Evolutionary conservation across 2,888 invertebrate species (phyloP).

Genomic region (Drosophila pseudotalamancana): DNA sequence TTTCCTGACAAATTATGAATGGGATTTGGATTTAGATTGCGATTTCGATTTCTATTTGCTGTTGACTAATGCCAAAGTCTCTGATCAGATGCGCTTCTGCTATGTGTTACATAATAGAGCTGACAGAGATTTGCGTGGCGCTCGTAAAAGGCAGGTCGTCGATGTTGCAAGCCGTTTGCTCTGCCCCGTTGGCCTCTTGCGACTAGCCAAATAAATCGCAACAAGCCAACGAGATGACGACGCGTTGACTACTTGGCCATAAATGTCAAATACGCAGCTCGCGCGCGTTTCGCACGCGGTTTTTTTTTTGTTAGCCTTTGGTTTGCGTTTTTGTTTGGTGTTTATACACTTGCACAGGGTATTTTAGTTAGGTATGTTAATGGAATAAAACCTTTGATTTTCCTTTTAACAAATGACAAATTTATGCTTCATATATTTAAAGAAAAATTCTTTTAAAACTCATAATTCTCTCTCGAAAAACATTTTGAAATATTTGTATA

Average conservation of each 20-base stretch:
- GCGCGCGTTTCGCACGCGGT: conserved; percentile 43
- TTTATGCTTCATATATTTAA: too few species aligned
- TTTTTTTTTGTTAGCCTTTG: conserved; percentile 9
- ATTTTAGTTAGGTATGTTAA: neutral
- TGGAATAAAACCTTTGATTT: too few species aligned
- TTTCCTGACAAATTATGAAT: conserved; percentile 48
- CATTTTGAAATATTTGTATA: too few species aligned
- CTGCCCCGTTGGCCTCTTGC: neutral
- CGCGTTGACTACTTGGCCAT: conserved; percentile 48
- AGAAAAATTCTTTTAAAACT: too few species aligned
- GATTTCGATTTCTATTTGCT: neutral
- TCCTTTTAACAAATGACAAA: too few species aligned
- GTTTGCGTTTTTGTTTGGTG: conserved; percentile 27
- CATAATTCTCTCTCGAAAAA: too few species aligned
- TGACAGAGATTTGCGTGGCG: conserved; percentile 16
- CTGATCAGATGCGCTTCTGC: conserved; percentile 15
- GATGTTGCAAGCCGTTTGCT: conserved; percentile 31
- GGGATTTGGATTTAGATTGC: neutral
- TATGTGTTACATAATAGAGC: conserved; percentile 24
- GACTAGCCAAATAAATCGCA: conserved; percentile 28
- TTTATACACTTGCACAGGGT: neutral
- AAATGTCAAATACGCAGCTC: conserved; percentile 46
- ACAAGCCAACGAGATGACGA: conserved; percentile 24
- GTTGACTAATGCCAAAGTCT: conserved; percentile 11
- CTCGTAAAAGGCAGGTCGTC: conserved; percentile 26